Percentiles rank a stretch among this genome's conserved stretches.
These are phyloP conservation scores for Temnothorax longispinosus DNA, from an alignment of 1,140 invertebrate genomes.

Conservation along the genomic window DNA sequence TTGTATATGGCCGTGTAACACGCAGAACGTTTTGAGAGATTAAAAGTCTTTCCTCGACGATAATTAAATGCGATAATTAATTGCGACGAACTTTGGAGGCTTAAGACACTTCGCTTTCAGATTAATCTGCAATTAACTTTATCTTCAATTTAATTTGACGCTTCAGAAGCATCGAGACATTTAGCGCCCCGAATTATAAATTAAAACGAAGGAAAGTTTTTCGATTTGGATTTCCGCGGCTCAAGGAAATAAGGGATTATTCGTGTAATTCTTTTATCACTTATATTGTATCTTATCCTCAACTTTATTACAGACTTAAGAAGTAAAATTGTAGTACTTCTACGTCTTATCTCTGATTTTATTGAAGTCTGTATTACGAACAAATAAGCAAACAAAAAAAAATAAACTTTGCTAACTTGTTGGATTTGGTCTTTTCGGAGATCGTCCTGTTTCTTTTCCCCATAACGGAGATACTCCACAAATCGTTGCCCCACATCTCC, in stretches of 20 bases:
- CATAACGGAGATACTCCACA: slow-evolving; percentile 69
- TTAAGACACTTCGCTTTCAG: not conserved
- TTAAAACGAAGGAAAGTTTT: not conserved
- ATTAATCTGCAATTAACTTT: not conserved
- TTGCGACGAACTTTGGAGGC: not conserved
- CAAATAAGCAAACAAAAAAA: not conserved
- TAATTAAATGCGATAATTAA: slow-evolving; percentile 30
- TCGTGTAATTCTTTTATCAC: not conserved
- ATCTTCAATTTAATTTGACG: not conserved
- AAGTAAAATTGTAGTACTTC: not conserved
- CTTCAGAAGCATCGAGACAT: not conserved
- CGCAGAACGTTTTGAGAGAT: not conserved
- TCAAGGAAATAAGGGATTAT: not conserved
- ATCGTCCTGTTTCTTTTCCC: not conserved
- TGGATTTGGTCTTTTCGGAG: too few species aligned
- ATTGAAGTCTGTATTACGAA: not conserved
- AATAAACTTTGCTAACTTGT: slow-evolving; percentile 33
- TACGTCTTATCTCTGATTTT: not conserved
- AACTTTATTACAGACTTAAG: not conserved
- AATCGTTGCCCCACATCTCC: slow-evolving; percentile 74
- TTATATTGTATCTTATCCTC: slow-evolving; percentile 29
- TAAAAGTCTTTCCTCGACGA: not conserved
- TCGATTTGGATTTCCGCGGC: not conserved
- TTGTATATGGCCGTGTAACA: not conserved
- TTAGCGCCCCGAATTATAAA: not conserved